Conservation (phyloP, 2,113 vertebrate species). For the Myodes glareolus region DNA sequence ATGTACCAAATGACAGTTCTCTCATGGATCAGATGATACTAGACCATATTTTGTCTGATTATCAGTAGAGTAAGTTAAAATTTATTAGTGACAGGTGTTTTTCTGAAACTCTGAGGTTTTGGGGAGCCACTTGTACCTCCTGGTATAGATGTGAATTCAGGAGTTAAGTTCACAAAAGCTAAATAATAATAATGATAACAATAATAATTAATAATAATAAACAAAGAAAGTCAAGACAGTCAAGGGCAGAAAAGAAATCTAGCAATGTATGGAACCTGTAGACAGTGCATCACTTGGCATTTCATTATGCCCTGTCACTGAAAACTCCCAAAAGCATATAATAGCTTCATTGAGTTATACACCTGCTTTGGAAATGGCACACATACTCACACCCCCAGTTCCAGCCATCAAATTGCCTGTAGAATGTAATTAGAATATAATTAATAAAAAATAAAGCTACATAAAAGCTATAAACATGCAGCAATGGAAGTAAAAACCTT, state of each 20-base stretch:
- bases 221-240: neutral
- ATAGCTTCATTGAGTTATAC: conserved; percentile 55
- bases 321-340: neutral
- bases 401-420: conserved; percentile 66
- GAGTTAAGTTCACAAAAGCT: neutral
- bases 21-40: neutral
- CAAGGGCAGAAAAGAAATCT: neutral
- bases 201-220: too few relatives aligned
- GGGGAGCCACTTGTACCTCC: neutral
- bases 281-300: neutral
- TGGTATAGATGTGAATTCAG: neutral
- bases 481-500: conserved; percentile 6
- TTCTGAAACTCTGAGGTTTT: neutral
- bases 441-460: conserved; percentile 67
- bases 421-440: conserved; percentile 63
- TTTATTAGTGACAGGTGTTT: neutral
- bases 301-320: fast-evolving
- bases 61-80: neutral
- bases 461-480: conserved; percentile 69
- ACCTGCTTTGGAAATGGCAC: conserved; percentile 65
- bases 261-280: neutral
- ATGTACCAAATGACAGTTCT: conserved; percentile 6
- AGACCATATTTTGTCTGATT: neutral
- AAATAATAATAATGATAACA: neutral
- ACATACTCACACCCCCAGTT: neutral